Percentiles rank a stretch among this genome's conserved stretches.
Evolutionary conservation across 2,113 vertebrate genomes (phyloP).

Genomic region (Paedocypris sp.): DNA sequence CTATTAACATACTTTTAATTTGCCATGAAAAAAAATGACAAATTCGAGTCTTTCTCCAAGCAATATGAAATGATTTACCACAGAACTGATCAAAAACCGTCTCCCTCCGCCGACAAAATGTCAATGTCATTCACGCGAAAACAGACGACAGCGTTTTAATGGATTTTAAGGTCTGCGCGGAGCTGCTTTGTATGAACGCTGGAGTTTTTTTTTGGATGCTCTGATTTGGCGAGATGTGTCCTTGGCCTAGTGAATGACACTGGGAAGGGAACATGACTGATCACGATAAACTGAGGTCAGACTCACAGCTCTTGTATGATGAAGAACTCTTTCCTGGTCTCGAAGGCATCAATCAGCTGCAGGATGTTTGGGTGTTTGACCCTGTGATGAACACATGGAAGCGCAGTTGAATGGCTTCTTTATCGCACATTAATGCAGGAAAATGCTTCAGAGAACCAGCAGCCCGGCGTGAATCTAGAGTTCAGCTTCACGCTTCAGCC

Average conservation of each 20-base stretch:
- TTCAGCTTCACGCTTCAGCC: no score
- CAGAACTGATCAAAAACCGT: no score
- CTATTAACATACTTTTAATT: no score
- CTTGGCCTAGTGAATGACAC: slow-evolving; percentile 2
- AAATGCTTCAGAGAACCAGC: slow-evolving; percentile 6
- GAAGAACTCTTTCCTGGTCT: slow-evolving; percentile 74
- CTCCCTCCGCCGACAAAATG: background rate
- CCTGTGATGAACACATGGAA: slow-evolving; percentile 48
- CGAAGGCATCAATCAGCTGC: slow-evolving; percentile 72
- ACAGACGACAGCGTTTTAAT: background rate
- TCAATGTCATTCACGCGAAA: background rate
- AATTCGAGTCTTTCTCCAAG: no score
- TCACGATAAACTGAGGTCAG: slow-evolving; percentile 6
- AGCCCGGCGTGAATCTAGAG: no score
- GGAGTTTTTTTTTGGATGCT: background rate
- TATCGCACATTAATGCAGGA: slow-evolving; percentile 11
- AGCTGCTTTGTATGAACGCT: background rate
- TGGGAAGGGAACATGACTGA: slow-evolving; percentile 3
- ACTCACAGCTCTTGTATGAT: slow-evolving; percentile 79
- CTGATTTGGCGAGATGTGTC: background rate
- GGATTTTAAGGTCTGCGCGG: background rate
- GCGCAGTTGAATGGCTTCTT: slow-evolving; percentile 7
- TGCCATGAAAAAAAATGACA: no score
- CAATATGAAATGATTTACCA: no score
- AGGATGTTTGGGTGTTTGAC: slow-evolving; percentile 75